Conservation (phyloP, 2,797 vertebrate genomes). For the Pempheris klunzingeri region DNA sequence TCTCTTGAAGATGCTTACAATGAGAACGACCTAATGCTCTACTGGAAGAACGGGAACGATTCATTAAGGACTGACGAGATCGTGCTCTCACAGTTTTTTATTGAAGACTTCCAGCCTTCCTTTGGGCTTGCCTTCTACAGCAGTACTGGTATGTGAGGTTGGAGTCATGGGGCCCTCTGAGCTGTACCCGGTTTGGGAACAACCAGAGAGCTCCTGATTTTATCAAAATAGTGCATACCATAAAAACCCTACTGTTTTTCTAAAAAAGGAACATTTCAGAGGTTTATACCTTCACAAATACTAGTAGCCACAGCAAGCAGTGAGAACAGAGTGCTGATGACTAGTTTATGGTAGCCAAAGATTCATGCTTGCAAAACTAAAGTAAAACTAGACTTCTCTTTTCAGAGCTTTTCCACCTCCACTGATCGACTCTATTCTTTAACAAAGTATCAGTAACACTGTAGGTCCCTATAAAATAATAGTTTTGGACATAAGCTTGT, state of each 20-base stretch:
- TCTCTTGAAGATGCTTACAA: conserved; percentile 92
- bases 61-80: conserved; percentile 94
- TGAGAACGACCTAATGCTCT: conserved; percentile 94
- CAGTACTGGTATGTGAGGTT: conserved; percentile 90
- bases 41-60: conserved; percentile 95
- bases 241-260: neutral
- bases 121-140: conserved; percentile 95
- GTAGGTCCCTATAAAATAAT: neutral
- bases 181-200: conserved; percentile 38
- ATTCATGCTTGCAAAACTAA: neutral
- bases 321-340: neutral
- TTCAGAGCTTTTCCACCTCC: neutral
- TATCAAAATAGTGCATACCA: neutral
- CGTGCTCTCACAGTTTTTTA: conserved; percentile 94
- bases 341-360: neutral
- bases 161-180: conserved; percentile 47
- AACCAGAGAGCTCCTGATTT: conserved; percentile 48
- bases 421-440: neutral
- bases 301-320: neutral
- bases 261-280: conserved; percentile 3
- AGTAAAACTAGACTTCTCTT: neutral
- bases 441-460: neutral
- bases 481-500: neutral
- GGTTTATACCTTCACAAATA: neutral
- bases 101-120: conserved; percentile 95